Evolutionary conservation across 2,888 invertebrate species (phyloP).

Genomic region (Apodemia duryi): DNA sequence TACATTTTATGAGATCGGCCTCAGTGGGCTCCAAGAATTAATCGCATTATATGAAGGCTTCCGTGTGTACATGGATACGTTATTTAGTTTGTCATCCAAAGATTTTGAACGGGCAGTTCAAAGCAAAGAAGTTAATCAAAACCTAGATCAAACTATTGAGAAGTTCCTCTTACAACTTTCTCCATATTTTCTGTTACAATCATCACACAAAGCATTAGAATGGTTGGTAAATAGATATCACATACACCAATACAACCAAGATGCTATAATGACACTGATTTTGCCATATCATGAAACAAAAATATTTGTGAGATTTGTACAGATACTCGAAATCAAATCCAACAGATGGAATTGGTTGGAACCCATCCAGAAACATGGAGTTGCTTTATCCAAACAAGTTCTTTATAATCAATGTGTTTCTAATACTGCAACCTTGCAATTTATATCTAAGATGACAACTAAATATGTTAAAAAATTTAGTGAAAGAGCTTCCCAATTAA

Average conservation of each 20-base stretch:
- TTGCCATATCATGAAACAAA: constrained; percentile 96
- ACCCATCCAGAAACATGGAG: constrained; percentile 85
- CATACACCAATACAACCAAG: constrained; percentile 92
- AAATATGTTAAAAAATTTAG: constrained; percentile 79
- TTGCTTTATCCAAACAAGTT: constrained; percentile 84
- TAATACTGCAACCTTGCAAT: constrained; percentile 53
- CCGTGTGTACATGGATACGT: constrained; percentile 83
- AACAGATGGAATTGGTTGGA: constrained; percentile 88
- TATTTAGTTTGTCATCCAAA: constrained; percentile 88
- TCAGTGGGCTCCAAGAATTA: constrained; percentile 91
- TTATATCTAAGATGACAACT: constrained; percentile 49
- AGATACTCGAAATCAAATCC: constrained; percentile 84
- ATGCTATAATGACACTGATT: constrained; percentile 88
- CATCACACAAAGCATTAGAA: constrained; percentile 93
- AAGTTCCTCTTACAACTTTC: constrained; percentile 90
- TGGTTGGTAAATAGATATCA: constrained; percentile 95
- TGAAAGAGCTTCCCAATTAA: constrained; percentile 79
- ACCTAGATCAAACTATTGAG: constrained; percentile 86
- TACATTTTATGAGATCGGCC: constrained; percentile 91
- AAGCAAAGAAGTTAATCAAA: constrained; percentile 84
- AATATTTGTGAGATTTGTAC: constrained; percentile 90
- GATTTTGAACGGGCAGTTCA: constrained; percentile 91
- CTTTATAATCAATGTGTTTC: constrained; percentile 86
- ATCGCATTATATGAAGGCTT: constrained; percentile 86
- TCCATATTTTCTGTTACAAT: constrained; percentile 92